Conservation (phyloP, 1,140 invertebrate species). For the Dysdera silvatica region DNA sequence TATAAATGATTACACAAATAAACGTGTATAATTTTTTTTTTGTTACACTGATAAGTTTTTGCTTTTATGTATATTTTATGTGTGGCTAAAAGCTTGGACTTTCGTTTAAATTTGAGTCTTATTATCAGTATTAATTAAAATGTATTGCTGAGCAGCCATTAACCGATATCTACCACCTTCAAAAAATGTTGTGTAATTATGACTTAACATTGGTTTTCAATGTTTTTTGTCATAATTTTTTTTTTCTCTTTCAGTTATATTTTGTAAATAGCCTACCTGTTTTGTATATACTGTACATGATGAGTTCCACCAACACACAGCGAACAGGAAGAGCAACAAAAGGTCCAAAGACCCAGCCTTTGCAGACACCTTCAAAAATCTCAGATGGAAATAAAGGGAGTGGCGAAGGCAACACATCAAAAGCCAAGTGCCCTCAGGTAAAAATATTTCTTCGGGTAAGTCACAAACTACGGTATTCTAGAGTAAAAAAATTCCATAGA, state of each 20-base stretch:
- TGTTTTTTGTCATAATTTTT: no score
- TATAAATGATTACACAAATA: no score
- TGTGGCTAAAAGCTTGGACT: no score
- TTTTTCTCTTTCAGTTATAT: constrained; percentile 23
- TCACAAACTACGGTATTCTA: not conserved
- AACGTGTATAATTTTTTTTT: no score
- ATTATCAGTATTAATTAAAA: no score
- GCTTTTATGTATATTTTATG: no score
- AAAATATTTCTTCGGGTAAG: not conserved
- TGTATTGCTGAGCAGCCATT: no score
- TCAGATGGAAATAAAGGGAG: constrained; percentile 21
- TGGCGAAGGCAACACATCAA: constrained; percentile 15
- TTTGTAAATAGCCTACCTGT: constrained; percentile 30
- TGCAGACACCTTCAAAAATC: constrained; percentile 6
- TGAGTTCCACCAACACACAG: constrained; percentile 28
- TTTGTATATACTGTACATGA: constrained; percentile 32
- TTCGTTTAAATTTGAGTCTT: no score
- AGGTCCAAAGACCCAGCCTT: constrained; percentile 13
- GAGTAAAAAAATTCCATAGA: not conserved
- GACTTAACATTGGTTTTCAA: no score
- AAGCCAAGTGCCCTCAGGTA: not conserved
- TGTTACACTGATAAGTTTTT: no score
- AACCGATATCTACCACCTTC: no score
- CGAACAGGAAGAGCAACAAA: constrained; percentile 25
- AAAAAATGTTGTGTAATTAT: no score